A percentile compares a stretch with the other conserved stretches of the same genome.
phyloP scores from a whole-genome alignment of 1,140 invertebrate species.

The Drosophila sechellia region DNA sequence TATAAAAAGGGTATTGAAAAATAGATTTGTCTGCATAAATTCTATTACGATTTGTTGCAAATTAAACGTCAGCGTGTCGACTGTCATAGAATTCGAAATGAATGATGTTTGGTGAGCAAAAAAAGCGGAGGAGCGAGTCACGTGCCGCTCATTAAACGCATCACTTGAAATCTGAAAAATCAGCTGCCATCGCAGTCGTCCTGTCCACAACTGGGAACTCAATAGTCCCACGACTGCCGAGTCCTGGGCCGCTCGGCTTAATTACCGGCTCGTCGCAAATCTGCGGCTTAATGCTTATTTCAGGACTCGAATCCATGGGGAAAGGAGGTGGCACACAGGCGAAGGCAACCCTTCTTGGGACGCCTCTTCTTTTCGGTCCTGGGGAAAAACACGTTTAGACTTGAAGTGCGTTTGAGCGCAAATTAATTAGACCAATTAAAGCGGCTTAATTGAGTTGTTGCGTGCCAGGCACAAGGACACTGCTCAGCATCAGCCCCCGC shows the following conservation, averaged over 20 bases:
- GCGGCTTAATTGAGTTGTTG: slow-evolving; percentile 83
- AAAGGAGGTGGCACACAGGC: slow-evolving; percentile 1
- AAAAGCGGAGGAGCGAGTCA: slow-evolving; percentile 33
- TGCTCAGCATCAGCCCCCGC: slow-evolving; percentile 27
- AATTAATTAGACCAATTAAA: slow-evolving; percentile 84
- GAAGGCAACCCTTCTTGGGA: slow-evolving; percentile 52
- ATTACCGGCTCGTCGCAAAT: slow-evolving; percentile 75
- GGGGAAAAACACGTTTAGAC: slow-evolving; percentile 77
- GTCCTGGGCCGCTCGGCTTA: slow-evolving; percentile 49
- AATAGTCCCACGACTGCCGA: slow-evolving; percentile 38
- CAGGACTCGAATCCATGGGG: slow-evolving; percentile 37
- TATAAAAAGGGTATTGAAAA: neutral
- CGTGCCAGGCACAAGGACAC: slow-evolving; percentile 70
- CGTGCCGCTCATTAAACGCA: slow-evolving; percentile 84
- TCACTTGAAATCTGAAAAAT: slow-evolving; percentile 80
- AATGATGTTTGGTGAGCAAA: slow-evolving; percentile 30
- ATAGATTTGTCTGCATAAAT: slow-evolving; percentile 2
- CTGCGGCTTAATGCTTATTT: slow-evolving; percentile 77
- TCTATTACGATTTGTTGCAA: slow-evolving; percentile 43
- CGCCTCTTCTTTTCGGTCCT: slow-evolving; percentile 41
- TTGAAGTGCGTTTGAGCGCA: slow-evolving; percentile 82
- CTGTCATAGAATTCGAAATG: slow-evolving; percentile 41
- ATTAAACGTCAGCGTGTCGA: slow-evolving; percentile 46
- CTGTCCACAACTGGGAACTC: slow-evolving; percentile 46
- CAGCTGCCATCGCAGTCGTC: slow-evolving; percentile 34